Percentiles rank a stretch among this genome's conserved stretches.
Conservation (phyloP, 2,888 invertebrate genomes). For the Colostygia pectinataria region DNA sequence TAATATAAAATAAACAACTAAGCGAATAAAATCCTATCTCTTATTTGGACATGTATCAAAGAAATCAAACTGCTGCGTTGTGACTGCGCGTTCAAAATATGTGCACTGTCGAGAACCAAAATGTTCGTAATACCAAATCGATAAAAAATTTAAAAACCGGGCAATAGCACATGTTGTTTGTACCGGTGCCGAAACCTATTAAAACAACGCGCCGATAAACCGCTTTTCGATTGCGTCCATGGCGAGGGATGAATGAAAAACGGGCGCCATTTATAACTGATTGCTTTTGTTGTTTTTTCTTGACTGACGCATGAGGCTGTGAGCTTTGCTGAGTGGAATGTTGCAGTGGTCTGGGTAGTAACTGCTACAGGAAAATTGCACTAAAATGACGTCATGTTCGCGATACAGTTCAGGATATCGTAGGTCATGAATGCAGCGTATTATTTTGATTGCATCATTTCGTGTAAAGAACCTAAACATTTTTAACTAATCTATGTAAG, state of each 20-base stretch:
- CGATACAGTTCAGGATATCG: conserved; percentile 27
- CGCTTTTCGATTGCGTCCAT: conserved; percentile 5
- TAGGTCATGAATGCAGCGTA: conserved; percentile 30
- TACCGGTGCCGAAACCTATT: too few species aligned
- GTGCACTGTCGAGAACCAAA: too few species aligned
- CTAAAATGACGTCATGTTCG: conserved; percentile 22
- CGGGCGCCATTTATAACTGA: conserved; percentile 35
- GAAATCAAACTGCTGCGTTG: too few species aligned
- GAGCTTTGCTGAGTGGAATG: conserved; percentile 16
- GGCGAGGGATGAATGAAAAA: conserved; percentile 61
- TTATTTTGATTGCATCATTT: not conserved
- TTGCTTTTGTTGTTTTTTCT: conserved; percentile 19
- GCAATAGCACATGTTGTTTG: too few species aligned
- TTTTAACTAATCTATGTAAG: too few species aligned
- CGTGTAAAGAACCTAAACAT: not conserved
- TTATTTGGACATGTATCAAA: too few species aligned
- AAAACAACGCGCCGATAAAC: not conserved
- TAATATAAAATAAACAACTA: too few species aligned
- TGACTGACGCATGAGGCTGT: conserved; percentile 11
- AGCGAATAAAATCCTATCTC: too few species aligned
- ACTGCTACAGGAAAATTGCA: conserved; percentile 32
- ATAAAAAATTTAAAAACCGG: too few species aligned
- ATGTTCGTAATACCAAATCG: too few species aligned
- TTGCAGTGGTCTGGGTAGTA: conserved; percentile 13
- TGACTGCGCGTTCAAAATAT: too few species aligned